Base-by-base conservation (phyloP, 2,797 vertebrate species). In the Xiphorhynchus erythropygius region DNA sequence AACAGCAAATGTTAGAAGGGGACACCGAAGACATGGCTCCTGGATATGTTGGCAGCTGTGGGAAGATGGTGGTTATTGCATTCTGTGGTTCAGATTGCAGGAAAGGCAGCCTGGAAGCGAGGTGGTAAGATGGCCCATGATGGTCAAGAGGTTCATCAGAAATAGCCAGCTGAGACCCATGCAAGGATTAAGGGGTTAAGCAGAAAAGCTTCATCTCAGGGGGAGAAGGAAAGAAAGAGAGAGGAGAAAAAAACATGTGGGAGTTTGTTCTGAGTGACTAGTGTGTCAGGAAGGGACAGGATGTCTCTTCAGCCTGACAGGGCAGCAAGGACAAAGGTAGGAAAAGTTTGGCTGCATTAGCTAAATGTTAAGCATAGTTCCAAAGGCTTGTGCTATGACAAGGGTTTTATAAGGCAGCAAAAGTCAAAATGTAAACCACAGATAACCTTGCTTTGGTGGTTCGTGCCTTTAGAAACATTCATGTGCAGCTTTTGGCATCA, bases 61-160 rank as follows among this genome's bases (percentile, higher is more conserved):
- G 13, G 33, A 59, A 78, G 14, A 23, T 57, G 53, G 21, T 63
- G 35, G 30, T 47, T n/a, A n/a, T 11, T 37, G 50, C 2, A 3
- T 8, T 52, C 3, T 50, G 63, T 18, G 27, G 21, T 47, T 76
- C 0, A 0, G 35, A 74, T 3, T 2, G 4, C 1, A 18, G 47
- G 24, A 93, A 37, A 64, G 13, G 32, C 47, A 65, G 11, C 33
- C 30, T 76, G 30, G 27, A 19, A 68, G 7, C 0, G 2, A 30
- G n/a, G 8, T 57, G 18, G 30, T 7, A 68, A 73, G 30, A 18
- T 80, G 4, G 3, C 21, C 4, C 17, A 5, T 9, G 9, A 42
- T 4, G 12, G 32, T 10, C 33, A 60, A 73, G 41, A 55, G 13
- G 13, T 10, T 69, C 17, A 41, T 65, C 27, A 65, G 28, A 84